phyloP scores from a whole-genome alignment of 2,113 vertebrate genomes.

The Prietella phreatophila region DNA sequence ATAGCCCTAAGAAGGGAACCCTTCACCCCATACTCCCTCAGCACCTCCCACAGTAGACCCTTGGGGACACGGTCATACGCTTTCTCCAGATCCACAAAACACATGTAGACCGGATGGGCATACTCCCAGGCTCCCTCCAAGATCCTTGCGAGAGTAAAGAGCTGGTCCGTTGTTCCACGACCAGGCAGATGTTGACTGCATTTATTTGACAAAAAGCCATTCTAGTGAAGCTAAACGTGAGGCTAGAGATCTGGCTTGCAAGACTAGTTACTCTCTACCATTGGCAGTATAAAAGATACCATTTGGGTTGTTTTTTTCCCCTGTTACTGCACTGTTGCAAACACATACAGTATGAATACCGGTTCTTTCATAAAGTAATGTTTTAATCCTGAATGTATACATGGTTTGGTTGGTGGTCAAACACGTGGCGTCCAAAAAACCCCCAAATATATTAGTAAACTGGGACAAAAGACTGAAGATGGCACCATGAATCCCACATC shows the following conservation, averaged over 20 bases:
- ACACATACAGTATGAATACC: too few relatives aligned
- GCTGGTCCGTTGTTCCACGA: too few relatives aligned
- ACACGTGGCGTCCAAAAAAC: background rate
- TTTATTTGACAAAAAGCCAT: background rate
- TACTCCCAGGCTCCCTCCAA: too few relatives aligned
- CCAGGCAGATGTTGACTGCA: background rate
- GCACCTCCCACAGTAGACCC: too few relatives aligned
- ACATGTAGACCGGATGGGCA: too few relatives aligned
- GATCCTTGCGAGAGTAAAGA: too few relatives aligned
- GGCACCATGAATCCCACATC: constrained; percentile 7
- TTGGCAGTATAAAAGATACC: background rate
- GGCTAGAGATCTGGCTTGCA: background rate
- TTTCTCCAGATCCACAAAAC: too few relatives aligned
- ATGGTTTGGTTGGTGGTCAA: background rate
- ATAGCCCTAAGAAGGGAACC: too few relatives aligned
- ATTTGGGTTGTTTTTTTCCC: too few relatives aligned
- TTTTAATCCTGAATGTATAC: background rate
- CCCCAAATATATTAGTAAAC: background rate
- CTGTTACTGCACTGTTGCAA: background rate
- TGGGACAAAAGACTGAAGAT: background rate
- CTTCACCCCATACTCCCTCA: too few relatives aligned
- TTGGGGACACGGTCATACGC: too few relatives aligned
- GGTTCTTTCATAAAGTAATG: background rate
- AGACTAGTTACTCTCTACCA: background rate
- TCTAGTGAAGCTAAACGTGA: background rate